These are phyloP conservation scores for Spongilla lacustris DNA, from an alignment of 37 sponge, comb jelly and placozoan genomes.

Conservation along the genomic window DNA sequence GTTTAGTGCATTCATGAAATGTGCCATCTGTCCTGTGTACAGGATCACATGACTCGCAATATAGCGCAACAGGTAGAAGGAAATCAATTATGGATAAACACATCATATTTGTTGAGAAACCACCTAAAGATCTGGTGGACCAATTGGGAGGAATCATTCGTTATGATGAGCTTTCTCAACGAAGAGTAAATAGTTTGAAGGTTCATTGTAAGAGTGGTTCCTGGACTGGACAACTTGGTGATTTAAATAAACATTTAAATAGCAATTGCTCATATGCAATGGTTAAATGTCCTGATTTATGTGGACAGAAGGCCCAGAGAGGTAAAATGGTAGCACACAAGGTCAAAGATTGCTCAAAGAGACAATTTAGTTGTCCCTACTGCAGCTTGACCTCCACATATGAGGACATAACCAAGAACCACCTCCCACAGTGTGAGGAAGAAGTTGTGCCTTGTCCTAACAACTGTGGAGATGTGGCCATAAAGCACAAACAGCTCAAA, in stretches of 20 bases:
- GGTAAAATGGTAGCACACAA: background rate
- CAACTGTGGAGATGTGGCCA: background rate
- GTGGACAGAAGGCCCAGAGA: background rate
- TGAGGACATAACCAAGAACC: slow-evolving; percentile 17
- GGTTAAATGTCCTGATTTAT: background rate
- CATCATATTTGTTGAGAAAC: background rate
- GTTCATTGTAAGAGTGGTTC: background rate
- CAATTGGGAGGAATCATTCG: background rate
- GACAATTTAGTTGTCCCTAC: slow-evolving; percentile 16
- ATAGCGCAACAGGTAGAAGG: background rate
- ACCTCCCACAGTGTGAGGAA: background rate
- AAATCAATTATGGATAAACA: background rate
- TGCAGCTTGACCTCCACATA: slow-evolving; percentile 14
- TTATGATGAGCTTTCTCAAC: background rate
- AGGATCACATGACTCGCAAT: background rate
- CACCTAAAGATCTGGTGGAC: background rate
- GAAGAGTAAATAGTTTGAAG: background rate
- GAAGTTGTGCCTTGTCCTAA: slow-evolving; percentile 6
- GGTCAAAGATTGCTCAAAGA: slow-evolving; percentile 3
- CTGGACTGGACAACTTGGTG: background rate
- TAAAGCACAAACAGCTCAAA: background rate
- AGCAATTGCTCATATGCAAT: background rate
- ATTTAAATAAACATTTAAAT: background rate
- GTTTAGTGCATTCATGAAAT: too few relatives aligned
- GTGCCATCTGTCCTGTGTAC: too few relatives aligned